These are phyloP conservation scores for Thera obeliscata DNA, from an alignment of 2,888 invertebrate genomes.

Conservation along the genomic window DNA sequence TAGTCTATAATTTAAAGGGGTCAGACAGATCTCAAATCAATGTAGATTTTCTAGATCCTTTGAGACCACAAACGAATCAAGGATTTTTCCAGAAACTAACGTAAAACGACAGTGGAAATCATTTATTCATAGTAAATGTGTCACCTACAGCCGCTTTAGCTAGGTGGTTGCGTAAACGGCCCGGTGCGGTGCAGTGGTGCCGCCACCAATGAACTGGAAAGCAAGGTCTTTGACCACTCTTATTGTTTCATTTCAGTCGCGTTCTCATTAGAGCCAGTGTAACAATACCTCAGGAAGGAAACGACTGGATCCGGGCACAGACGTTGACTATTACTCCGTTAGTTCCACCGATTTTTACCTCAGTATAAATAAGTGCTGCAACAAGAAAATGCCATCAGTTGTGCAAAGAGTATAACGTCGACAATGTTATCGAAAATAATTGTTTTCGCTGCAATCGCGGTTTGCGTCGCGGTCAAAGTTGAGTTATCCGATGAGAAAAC, in stretches of 20 bases:
- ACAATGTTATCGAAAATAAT: slow-evolving; percentile 69
- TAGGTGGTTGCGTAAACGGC: slow-evolving; percentile 72
- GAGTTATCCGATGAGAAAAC: slow-evolving; percentile 73
- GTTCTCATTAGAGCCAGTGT: slow-evolving; percentile 78
- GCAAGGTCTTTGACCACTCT: slow-evolving; percentile 78
- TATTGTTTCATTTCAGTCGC: slow-evolving; percentile 76
- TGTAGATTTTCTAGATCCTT: background rate
- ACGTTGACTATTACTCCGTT: slow-evolving; percentile 72
- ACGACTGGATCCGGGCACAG: slow-evolving; percentile 69
- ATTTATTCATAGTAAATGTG: slow-evolving; percentile 61
- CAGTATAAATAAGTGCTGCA: slow-evolving; percentile 79
- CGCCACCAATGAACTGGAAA: slow-evolving; percentile 80
- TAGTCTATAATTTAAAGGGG: background rate
- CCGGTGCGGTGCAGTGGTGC: slow-evolving; percentile 76
- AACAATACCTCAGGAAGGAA: slow-evolving; percentile 84
- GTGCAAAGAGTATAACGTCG: slow-evolving; percentile 63
- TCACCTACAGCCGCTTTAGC: slow-evolving; percentile 61
- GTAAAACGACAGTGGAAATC: slow-evolving; percentile 49
- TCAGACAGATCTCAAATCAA: background rate
- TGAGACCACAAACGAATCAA: background rate
- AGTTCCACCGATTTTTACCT: slow-evolving; percentile 75
- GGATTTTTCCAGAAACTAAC: slow-evolving; percentile 45
- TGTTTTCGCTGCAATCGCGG: slow-evolving; percentile 57
- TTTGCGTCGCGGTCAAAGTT: slow-evolving; percentile 61
- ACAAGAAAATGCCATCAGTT: slow-evolving; percentile 77